Base-by-base conservation (phyloP, 2,888 invertebrate genomes). In the Neoaliturus tenellus region DNA sequence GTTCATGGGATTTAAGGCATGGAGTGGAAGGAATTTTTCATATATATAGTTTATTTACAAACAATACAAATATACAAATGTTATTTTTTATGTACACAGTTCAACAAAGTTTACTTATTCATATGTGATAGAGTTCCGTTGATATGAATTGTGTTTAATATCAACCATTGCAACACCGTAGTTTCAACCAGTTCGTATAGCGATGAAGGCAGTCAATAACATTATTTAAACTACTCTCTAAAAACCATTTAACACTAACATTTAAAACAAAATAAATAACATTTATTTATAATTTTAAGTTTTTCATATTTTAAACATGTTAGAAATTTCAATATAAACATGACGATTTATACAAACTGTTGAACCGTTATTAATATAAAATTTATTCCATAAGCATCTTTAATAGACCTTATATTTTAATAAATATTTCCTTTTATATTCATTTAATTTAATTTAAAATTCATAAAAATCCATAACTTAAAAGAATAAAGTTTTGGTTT, bases 21-120 rank as follows among this genome's bases (percentile, higher is more conserved):
- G 39, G 12, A 12, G 12, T 39, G 14, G 17, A 12, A 14, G 17
- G 14, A 44, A 44, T 44, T 44, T 6, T 8, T 12, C 44, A 2
- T 4, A 20, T 41, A 20, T 10, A 39, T 23, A 17, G 17, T 78
- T 78, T 78, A 78, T 78, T 78, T 48, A 55, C 51, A 78, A 78
- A 51, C 78, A 51, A 78, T 78, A 78, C 78, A 78, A 78, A 78
- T 48, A 78, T 78, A 78, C 51, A 78, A 78, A 78, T 78, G 25
- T 71, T 39, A 35, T 4, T n/a, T 25, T 31, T 23, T 67, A 48
- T 35, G 23, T 78, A 78, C 78, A 78, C 0, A n/a, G 25, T 8
- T 31, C 14, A 14, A 62, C 28, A 31, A 62, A 31, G 8, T 20
- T 28, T 1, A 28, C 28, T 12, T 28, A 62, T 31, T 14, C 14